phyloP scores from a whole-genome alignment of 2,888 invertebrate genomes.

The Aethes cnicana region DNA sequence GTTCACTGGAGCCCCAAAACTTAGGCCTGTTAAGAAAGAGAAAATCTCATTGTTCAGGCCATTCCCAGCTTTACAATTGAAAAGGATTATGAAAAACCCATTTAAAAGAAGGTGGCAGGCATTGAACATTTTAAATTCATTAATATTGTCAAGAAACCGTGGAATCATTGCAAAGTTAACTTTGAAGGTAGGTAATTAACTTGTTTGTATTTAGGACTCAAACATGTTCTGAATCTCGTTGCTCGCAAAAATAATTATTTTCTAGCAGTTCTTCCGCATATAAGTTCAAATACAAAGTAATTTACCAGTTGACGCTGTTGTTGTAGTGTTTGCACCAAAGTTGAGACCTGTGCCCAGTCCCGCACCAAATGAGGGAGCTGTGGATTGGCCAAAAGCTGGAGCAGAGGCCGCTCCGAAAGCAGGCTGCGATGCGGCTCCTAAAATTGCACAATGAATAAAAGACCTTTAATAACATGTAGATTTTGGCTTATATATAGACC shows the following conservation, averaged over 20 bases:
- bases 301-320: slow-evolving; percentile 55
- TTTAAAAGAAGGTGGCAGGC: too few species aligned
- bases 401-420: slow-evolving; percentile 38
- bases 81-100: too few species aligned
- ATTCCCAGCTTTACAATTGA: too few species aligned
- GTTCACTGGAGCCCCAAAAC: slow-evolving; percentile 52
- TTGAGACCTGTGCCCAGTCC: slow-evolving; percentile 61
- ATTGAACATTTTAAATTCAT: too few species aligned
- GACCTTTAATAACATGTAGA: slow-evolving; percentile 5
- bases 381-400: slow-evolving; percentile 15
- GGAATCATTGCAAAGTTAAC: too few species aligned
- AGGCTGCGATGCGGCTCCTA: slow-evolving; percentile 37
- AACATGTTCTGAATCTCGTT: too few species aligned
- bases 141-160: too few species aligned
- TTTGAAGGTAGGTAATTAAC: too few species aligned
- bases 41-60: neutral
- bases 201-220: too few species aligned
- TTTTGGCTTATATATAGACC: too few species aligned
- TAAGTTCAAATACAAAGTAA: neutral
- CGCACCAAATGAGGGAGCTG: slow-evolving; percentile 36
- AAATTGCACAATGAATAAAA: slow-evolving; percentile 28
- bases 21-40: slow-evolving; percentile 40
- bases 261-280: neutral
- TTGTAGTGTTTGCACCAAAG: slow-evolving; percentile 59
- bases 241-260: neutral